Evolutionary conservation across 2,797 vertebrate genomes (phyloP).

Genomic region (Chiropotes sagulatus): DNA sequence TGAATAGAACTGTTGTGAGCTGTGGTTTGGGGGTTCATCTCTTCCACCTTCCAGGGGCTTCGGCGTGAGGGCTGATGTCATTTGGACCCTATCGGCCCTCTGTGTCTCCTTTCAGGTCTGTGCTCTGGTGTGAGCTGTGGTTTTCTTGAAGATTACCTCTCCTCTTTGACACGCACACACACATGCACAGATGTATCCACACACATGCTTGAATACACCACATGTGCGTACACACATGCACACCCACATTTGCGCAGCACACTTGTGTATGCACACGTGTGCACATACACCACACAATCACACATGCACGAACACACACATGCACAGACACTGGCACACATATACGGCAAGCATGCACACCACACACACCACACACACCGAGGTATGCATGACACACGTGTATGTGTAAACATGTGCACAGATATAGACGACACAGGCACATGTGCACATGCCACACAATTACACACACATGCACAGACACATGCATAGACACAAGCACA

Average conservation of each 20-base stretch:
- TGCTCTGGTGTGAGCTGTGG: not conserved
- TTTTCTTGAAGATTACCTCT: not conserved
- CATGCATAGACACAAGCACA: not conserved
- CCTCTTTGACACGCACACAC: not conserved
- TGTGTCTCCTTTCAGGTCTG: not conserved
- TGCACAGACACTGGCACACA: not conserved
- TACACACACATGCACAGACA: no score
- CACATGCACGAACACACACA: no score
- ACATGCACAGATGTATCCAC: not conserved
- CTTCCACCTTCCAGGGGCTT: not conserved
- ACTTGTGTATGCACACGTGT: not conserved
- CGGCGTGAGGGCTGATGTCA: not conserved
- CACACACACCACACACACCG: no score
- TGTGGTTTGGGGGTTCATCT: not conserved
- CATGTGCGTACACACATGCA: fast-evolving
- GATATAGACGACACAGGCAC: not conserved
- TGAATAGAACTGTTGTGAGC: not conserved
- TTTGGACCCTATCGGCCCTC: not conserved
- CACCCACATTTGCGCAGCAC: not conserved
- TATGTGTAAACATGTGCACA: not conserved
- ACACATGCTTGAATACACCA: not conserved
- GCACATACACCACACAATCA: not conserved
- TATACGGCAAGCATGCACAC: not conserved
- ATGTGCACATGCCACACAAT: no score
- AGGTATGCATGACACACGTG: no score